Percentiles rank a stretch among this genome's conserved stretches.
These are phyloP conservation scores for Parazoanthus darwini DNA, from an alignment of 92 coral and sea anemone species.

Conservation along the genomic window DNA sequence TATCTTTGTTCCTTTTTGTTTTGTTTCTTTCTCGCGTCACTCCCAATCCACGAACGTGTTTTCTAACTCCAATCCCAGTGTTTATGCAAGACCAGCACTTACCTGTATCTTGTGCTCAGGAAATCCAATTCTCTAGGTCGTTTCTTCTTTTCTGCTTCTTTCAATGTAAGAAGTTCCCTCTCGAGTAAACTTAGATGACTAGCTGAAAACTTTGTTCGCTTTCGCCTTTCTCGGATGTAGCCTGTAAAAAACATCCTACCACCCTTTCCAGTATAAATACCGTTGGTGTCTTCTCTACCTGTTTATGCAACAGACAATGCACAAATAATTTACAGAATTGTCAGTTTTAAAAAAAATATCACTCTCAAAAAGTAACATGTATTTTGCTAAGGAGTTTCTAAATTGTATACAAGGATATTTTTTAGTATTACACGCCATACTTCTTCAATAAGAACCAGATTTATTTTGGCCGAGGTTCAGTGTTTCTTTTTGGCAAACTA, in stretches of 20 bases:
- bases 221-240: slow-evolving; percentile 17
- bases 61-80: neutral
- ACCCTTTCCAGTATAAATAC: neutral
- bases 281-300: neutral
- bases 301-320: neutral
- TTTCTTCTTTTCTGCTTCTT: slow-evolving; percentile 8
- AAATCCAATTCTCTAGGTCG: neutral
- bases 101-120: slow-evolving; percentile 27
- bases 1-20: too few relatives aligned
- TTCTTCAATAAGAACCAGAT: too few relatives aligned
- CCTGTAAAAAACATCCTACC: slow-evolving; percentile 3
- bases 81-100: neutral
- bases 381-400: too few relatives aligned
- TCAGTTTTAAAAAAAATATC: neutral
- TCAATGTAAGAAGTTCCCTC: slow-evolving; percentile 27
- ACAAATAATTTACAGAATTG: neutral
- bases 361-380: too few relatives aligned
- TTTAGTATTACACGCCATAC: too few relatives aligned
- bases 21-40: neutral
- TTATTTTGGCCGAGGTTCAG: too few relatives aligned
- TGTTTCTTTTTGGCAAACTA: too few relatives aligned
- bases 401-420: too few relatives aligned
- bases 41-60: neutral
- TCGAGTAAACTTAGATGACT: neutral
- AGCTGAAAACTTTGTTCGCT: slow-evolving; percentile 26